Conservation (phyloP, 37 sponge, comb jelly and placozoan genomes). For the Dysidea cf. avara region DNA sequence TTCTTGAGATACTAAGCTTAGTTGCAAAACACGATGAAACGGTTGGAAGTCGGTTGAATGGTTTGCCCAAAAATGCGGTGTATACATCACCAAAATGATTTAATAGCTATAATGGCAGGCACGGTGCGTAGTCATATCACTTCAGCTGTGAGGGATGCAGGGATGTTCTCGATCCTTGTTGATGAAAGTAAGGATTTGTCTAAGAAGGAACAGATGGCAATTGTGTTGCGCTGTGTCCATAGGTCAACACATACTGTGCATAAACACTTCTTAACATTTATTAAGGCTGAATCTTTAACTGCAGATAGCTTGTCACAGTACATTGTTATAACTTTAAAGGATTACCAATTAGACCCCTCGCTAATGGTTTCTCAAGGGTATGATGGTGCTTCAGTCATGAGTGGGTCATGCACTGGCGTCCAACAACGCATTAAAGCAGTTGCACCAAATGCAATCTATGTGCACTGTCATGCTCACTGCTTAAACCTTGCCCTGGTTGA, state of each 20-base stretch:
- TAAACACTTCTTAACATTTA: constrained; percentile 51
- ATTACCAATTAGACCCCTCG: constrained; percentile 28
- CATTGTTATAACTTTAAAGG: constrained; percentile 44
- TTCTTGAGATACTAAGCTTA: constrained; percentile 38
- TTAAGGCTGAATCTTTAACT: constrained; percentile 39
- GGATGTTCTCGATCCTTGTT: constrained; percentile 50
- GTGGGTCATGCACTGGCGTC: constrained; percentile 64
- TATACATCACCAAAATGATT: constrained; percentile 67
- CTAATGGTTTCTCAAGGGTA: constrained; percentile 59
- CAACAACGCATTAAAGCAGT: constrained; percentile 39
- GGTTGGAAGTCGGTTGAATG: constrained; percentile 8
- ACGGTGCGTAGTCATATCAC: constrained; percentile 37
- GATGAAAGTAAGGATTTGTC: constrained; percentile 66
- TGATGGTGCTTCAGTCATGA: constrained; percentile 77
- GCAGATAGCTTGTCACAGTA: constrained; percentile 47
- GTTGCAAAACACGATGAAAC: constrained; percentile 51
- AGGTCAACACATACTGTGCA: constrained; percentile 30
- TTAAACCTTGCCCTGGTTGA: constrained; percentile 65
- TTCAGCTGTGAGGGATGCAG: constrained; percentile 41
- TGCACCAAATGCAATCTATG: constrained; percentile 62
- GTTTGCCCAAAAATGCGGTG: constrained; percentile 57
- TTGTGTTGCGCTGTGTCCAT: constrained; percentile 69
- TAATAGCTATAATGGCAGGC: constrained; percentile 57
- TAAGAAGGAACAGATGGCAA: constrained; percentile 63
- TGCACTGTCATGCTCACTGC: constrained; percentile 69